Evolutionary conservation across 2,797 vertebrate species (phyloP), one percentile per base, ranked within the genome.

Genomic region (Enteromius treurensis): DNA sequence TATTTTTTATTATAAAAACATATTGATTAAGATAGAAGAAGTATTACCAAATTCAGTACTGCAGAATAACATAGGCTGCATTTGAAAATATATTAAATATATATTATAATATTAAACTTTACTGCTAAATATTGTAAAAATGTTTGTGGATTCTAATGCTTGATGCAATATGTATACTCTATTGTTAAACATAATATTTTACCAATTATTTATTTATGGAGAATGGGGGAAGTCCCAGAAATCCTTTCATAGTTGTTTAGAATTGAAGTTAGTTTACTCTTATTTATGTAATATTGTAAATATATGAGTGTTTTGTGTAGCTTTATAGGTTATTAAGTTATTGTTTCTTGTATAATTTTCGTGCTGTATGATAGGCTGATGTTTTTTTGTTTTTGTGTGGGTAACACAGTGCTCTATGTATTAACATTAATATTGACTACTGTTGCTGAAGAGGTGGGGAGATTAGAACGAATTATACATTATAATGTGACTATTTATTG

Each of bases 381-480:
- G 13, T 9, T 1, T 10, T 1, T 37, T 75, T 21, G 55, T 55
- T 26, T 55, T 40, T 55, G 11, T 58, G 73, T 37, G 51, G 13
- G 32, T 32, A 11, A 32, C 26, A 21, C 70, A 10, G 53, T 53
- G 49, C 11, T 40, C 7, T 42, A 11, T 75, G 14, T 58, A 23
- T 76, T 76, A n/a, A 53, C 51, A 58, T 58, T 58, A 58, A 34
- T 14, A 55, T 55, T 75, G 32, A 40, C 21, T 75, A 75, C 73
- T 76, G 51, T 58, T 58, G 51, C 73, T 58, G 32, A 75, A 75
- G 73, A 75, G 51, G 32, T 21, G 37, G 37, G 37, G 37, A 40
- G 37, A 58, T 58, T 76, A 40, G 40, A 2, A 15, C 58, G 1
- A 60, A 17, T n/a, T 76, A 23, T 10, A 60, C 42, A 60, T 42